A percentile compares a stretch with the other conserved stretches of the same genome.
Evolutionary conservation across 2,888 invertebrate genomes (phyloP).

Genomic region (Drosophila multiciliata): DNA sequence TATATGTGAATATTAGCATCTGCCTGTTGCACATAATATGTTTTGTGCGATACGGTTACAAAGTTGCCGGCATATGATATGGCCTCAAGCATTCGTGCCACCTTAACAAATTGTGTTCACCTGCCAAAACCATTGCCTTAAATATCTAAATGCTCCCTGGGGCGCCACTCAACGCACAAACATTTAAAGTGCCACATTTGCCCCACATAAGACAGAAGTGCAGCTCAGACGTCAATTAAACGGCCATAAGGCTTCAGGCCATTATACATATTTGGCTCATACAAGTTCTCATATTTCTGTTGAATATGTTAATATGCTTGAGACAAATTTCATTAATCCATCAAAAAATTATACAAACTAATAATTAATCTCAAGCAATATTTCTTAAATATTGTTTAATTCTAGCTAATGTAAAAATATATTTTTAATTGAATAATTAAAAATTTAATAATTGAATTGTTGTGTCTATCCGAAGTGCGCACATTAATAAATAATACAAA

Average conservation of each 20-base stretch:
- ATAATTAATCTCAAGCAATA: not conserved
- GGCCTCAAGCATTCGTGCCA: slow-evolving; percentile 25
- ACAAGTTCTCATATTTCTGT: slow-evolving; percentile 14
- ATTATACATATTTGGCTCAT: slow-evolving; percentile 22
- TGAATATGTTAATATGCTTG: slow-evolving; percentile 33
- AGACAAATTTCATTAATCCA: slow-evolving; percentile 21
- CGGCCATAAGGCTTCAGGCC: slow-evolving; percentile 22
- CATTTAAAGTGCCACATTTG: slow-evolving; percentile 55
- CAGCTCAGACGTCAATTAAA: slow-evolving; percentile 12
- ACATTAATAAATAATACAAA: slow-evolving; percentile 57
- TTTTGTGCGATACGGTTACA: not conserved
- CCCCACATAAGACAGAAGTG: slow-evolving; percentile 37
- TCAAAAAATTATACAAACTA: not conserved
- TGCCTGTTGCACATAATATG: not conserved
- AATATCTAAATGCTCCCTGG: slow-evolving; percentile 57
- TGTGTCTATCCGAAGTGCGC: slow-evolving; percentile 15
- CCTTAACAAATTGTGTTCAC: slow-evolving; percentile 38
- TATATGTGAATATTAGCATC: slow-evolving; percentile 6
- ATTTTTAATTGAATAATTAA: no score
- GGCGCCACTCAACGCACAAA: slow-evolving; percentile 35
- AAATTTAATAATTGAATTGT: no score
- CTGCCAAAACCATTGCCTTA: slow-evolving; percentile 27
- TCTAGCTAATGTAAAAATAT: not conserved
- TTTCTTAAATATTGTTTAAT: not conserved
- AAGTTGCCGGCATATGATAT: slow-evolving; percentile 9